phyloP scores from a whole-genome alignment of 2,888 invertebrate genomes.

The Eugnorisma glareosa region DNA sequence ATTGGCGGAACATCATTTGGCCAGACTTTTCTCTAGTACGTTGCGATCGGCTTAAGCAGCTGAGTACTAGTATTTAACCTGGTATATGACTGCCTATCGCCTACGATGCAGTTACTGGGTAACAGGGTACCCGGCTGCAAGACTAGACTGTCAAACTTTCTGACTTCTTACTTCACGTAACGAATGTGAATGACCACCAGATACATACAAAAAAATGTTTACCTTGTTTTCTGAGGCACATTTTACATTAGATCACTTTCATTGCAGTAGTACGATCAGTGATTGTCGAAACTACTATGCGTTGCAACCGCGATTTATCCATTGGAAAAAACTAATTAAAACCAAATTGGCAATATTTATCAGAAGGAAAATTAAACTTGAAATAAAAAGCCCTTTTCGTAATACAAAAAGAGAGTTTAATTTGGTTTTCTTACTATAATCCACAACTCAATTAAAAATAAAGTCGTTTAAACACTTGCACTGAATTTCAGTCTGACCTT shows the following conservation, averaged over 20 bases:
- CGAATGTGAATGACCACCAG: too few relatives aligned
- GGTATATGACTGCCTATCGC: too few relatives aligned
- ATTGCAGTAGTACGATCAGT: not conserved
- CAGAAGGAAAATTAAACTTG: not conserved
- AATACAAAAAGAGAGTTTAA: not conserved
- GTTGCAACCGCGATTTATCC: not conserved
- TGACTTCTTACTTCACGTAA: too few relatives aligned
- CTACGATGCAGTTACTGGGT: too few relatives aligned
- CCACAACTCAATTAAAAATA: slow-evolving; percentile 29
- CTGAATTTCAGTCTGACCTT: slow-evolving; percentile 1
- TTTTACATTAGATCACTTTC: not conserved
- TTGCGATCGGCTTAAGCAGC: too few relatives aligned
- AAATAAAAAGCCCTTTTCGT: slow-evolving; percentile 3
- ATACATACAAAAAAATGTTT: not conserved
- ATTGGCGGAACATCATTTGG: too few relatives aligned
- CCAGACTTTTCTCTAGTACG: too few relatives aligned
- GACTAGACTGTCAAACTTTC: too few relatives aligned
- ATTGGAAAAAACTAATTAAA: not conserved
- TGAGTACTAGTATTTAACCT: too few relatives aligned
- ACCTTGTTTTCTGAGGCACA: not conserved
- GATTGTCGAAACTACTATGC: too few relatives aligned
- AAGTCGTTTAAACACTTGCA: not conserved
- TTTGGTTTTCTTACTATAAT: slow-evolving; percentile 14
- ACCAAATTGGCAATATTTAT: slow-evolving; percentile 7
- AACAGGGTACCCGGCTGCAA: too few relatives aligned